Conservation (phyloP, 2,113 vertebrate species). For the Neoarius graeffei region DNA sequence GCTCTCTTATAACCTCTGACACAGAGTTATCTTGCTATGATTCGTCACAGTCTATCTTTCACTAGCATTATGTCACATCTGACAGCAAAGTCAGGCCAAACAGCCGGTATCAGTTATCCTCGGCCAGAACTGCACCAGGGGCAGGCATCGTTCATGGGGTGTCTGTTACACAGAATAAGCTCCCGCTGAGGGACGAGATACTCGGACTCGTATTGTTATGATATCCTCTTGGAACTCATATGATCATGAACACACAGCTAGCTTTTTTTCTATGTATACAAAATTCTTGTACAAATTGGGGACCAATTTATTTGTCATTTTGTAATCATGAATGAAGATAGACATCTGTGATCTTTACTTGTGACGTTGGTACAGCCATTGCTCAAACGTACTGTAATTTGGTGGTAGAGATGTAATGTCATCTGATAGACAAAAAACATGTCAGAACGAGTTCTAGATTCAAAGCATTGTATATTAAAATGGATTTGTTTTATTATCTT, state of each 20-base stretch:
- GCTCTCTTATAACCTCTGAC: constrained; percentile 30
- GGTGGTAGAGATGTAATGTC: not conserved
- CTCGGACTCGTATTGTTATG: not conserved
- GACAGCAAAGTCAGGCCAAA: constrained; percentile 14
- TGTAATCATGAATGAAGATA: not conserved
- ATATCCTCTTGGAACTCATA: not conserved
- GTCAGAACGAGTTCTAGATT: not conserved
- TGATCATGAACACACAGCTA: not conserved
- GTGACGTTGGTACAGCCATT: not conserved
- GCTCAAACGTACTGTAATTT: not conserved
- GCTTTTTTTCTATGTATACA: not conserved
- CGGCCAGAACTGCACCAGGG: not conserved
- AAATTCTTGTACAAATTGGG: not conserved
- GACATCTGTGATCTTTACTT: not conserved
- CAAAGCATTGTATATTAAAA: not conserved
- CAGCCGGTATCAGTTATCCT: not conserved
- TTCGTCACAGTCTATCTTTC: constrained; percentile 30
- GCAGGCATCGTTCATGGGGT: not conserved
- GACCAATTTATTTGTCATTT: not conserved
- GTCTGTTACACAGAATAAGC: not conserved
- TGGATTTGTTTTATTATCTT: not conserved
- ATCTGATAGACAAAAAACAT: not conserved
- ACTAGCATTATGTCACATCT: constrained; percentile 3
- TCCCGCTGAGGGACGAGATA: constrained; percentile 6
- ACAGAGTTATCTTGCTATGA: not conserved